These are phyloP conservation scores for Takifugu ocellatus DNA, from an alignment of 2,797 vertebrate genomes.

Conservation along the genomic window DNA sequence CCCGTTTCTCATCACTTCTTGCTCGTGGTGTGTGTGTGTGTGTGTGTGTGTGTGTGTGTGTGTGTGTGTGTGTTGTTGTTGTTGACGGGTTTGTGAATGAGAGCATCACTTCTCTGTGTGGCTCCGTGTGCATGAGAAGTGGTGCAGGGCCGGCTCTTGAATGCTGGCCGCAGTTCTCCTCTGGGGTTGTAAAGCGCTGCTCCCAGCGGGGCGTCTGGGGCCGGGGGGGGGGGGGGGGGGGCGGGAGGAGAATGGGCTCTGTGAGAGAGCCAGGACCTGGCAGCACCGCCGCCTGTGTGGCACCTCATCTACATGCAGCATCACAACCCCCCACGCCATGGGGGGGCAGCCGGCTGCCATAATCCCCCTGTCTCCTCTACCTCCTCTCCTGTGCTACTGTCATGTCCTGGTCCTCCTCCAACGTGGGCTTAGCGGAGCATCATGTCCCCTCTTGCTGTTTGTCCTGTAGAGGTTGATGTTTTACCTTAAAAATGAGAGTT, in stretches of 20 bases:
- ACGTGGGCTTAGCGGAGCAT: not conserved
- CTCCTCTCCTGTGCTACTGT: slow-evolving; percentile 49
- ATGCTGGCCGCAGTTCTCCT: slow-evolving; percentile 72
- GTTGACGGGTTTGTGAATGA: slow-evolving; percentile 52
- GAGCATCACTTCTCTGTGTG: slow-evolving; percentile 63
- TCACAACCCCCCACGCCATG: slow-evolving; percentile 87
- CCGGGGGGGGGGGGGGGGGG: slow-evolving; percentile 62
- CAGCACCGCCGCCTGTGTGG: slow-evolving; percentile 82
- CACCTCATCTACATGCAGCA: slow-evolving; percentile 97
- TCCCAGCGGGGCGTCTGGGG: slow-evolving; percentile 89
- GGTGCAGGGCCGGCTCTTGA: slow-evolving; percentile 66
- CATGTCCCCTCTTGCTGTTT: no score
- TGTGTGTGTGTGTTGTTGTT: not conserved
- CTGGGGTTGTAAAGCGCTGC: slow-evolving; percentile 84
- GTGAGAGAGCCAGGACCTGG: slow-evolving; percentile 89
- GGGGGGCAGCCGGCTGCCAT: slow-evolving; percentile 76
- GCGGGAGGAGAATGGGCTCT: slow-evolving; percentile 82
- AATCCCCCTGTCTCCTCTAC: slow-evolving; percentile 74
- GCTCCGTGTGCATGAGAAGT: slow-evolving; percentile 74
- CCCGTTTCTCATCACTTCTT: slow-evolving; percentile 66
- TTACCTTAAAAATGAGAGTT: no score
- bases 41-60: not conserved
- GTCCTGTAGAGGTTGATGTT: no score
- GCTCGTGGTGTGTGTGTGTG: slow-evolving; percentile 9
- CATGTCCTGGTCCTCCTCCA: slow-evolving; percentile 27